Conservation (phyloP, 2,797 vertebrate genomes). For the Lacerta agilis region DNA sequence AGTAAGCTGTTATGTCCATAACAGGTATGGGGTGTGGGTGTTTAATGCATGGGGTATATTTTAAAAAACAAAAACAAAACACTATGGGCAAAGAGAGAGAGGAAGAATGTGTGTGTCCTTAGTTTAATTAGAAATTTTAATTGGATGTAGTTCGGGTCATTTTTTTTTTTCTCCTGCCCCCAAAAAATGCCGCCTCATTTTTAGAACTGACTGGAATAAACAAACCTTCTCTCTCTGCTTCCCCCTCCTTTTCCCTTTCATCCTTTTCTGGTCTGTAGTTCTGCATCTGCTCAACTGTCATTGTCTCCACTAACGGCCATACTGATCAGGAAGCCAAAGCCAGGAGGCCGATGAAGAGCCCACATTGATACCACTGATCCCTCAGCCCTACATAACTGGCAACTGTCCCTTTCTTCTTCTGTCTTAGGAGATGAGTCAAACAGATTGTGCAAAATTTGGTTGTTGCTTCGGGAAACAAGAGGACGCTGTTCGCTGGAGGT, state of each 20-base stretch:
- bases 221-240: constrained; percentile 51
- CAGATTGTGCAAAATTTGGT: constrained; percentile 64
- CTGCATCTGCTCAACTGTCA: constrained; percentile 75
- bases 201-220: constrained; percentile 68
- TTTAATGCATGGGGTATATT: not conserved
- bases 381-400: constrained; percentile 54
- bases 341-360: constrained; percentile 66
- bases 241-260: constrained; percentile 65
- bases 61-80: too few relatives aligned
- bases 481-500: not conserved
- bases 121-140: constrained; percentile 73
- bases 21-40: not conserved
- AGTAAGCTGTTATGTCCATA: constrained; percentile 17
- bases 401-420: constrained; percentile 65
- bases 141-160: constrained; percentile 63
- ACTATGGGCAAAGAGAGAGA: constrained; percentile 33
- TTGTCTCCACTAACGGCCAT: constrained; percentile 68
- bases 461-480: constrained; percentile 56
- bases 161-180: not conserved
- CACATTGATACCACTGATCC: constrained; percentile 55
- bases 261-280: constrained; percentile 68
- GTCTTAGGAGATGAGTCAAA: constrained; percentile 59
- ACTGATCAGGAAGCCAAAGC: constrained; percentile 62
- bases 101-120: constrained; percentile 49
- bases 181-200: not conserved